A percentile compares a stretch with the other conserved stretches of the same genome.
These are phyloP conservation scores for Brachypalpus laphriformis DNA, from an alignment of 2,888 invertebrate species.

Conservation along the genomic window DNA sequence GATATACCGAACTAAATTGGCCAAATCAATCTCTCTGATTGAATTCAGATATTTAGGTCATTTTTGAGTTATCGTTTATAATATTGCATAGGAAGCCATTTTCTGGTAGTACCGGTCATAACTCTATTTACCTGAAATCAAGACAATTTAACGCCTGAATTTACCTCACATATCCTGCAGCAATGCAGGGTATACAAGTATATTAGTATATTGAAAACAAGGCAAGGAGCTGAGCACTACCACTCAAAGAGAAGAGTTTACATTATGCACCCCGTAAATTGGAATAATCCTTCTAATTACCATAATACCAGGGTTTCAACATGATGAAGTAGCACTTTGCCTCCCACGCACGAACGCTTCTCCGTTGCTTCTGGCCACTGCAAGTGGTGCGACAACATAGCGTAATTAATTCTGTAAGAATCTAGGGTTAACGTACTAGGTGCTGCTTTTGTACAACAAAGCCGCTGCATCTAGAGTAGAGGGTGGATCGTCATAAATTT, in stretches of 20 bases:
- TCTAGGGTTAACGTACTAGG: slow-evolving; percentile 49
- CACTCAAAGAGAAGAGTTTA: background rate
- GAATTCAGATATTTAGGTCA: slow-evolving; percentile 33
- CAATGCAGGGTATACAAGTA: background rate
- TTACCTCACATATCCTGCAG: background rate
- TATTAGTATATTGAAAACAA: too few species aligned
- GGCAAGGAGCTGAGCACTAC: slow-evolving; percentile 1
- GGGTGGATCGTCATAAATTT: slow-evolving; percentile 58
- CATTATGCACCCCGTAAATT: slow-evolving; percentile 54
- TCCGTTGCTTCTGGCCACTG: background rate
- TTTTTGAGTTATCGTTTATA: slow-evolving; percentile 12
- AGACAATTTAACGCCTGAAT: background rate
- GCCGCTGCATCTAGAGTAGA: background rate
- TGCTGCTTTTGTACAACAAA: background rate
- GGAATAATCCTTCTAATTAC: slow-evolving; percentile 61
- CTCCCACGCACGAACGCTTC: slow-evolving; percentile 31
- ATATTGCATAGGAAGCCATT: slow-evolving; percentile 17
- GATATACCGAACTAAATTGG: background rate
- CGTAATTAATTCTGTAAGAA: slow-evolving; percentile 47
- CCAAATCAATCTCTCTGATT: slow-evolving; percentile 41
- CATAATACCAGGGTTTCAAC: slow-evolving; percentile 44
- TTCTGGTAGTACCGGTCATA: slow-evolving; percentile 26
- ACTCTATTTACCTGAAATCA: background rate
- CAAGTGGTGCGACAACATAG: slow-evolving; percentile 31
- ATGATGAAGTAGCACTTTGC: slow-evolving; percentile 49